These are phyloP conservation scores for Stegastes partitus DNA, from an alignment of 2,113 vertebrate genomes.

Conservation along the genomic window DNA sequence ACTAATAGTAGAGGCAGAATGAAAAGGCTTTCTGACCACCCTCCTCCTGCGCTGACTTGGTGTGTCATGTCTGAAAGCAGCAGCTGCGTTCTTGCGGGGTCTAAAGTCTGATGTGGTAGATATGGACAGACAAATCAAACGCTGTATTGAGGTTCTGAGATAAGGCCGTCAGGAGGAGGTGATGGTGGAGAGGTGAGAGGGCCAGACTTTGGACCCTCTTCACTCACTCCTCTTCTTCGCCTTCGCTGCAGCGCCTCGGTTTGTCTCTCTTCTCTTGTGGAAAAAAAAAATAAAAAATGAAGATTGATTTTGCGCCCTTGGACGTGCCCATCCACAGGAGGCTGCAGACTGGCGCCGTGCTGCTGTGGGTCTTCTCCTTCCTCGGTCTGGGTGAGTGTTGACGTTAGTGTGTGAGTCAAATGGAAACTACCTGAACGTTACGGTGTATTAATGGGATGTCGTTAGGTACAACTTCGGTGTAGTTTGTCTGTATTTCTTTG, in stretches of 20 bases:
- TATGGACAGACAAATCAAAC: conserved; percentile 58
- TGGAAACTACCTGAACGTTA: rapidly evolving
- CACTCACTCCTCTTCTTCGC: not conserved
- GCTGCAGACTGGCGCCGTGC: conserved; percentile 85
- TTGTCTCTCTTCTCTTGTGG: conserved; percentile 21
- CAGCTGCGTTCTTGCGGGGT: conserved; percentile 35
- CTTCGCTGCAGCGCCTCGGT: conserved; percentile 1
- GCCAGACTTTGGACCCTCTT: conserved; percentile 82
- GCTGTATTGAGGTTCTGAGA: conserved; percentile 54
- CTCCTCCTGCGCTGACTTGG: not conserved
- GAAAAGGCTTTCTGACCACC: not conserved
- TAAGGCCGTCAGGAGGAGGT: conserved; percentile 57
- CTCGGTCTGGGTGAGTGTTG: conserved; percentile 86
- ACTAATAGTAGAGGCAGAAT: not conserved
- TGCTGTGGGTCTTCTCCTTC: conserved; percentile 89
- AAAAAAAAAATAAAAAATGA: too few relatives aligned
- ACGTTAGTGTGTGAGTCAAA: not conserved
- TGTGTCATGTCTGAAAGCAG: not conserved
- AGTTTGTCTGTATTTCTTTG: not conserved
- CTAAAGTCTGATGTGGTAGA: conserved; percentile 70
- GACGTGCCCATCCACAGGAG: conserved; percentile 81
- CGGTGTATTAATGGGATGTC: not conserved
- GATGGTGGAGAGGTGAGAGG: conserved; percentile 42
- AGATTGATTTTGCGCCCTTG: conserved; percentile 86
- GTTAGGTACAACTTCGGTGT: too few relatives aligned